A percentile compares a stretch with the other conserved stretches of the same genome.
Conservation (phyloP, 2,888 invertebrate genomes). For the Cryptus viduatorius region DNA sequence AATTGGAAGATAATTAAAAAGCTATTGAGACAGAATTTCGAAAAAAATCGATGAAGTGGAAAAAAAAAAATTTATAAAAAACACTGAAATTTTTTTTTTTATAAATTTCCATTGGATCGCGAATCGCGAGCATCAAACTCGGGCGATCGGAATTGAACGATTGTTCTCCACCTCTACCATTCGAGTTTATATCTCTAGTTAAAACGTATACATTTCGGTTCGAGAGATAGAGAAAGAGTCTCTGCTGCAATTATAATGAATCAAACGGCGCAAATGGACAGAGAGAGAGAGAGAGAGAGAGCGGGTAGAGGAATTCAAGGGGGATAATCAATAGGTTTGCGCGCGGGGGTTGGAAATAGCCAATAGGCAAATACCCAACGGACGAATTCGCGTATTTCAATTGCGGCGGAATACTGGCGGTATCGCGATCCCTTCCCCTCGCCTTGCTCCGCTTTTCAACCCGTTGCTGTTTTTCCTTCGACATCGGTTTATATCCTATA, state of each 20-base stretch:
- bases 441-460: conserved; percentile 2
- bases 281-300: conserved; percentile 35
- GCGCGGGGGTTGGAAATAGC: conserved; percentile 51
- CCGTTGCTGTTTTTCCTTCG: conserved; percentile 23
- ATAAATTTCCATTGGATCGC: not conserved
- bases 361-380: conserved; percentile 54
- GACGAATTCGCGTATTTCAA: conserved; percentile 69
- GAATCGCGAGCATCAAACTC: conserved; percentile 21
- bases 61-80: too few relatives aligned
- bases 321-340: conserved; percentile 69
- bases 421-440: not conserved
- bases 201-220: conserved; percentile 26
- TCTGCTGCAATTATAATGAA: conserved; percentile 67
- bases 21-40: too few relatives aligned
- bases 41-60: too few relatives aligned
- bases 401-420: conserved; percentile 47
- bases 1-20: too few relatives aligned
- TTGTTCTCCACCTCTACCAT: not conserved
- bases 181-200: not conserved
- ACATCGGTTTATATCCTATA: conserved; percentile 16
- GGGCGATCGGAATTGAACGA: conserved; percentile 30
- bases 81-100: too few relatives aligned
- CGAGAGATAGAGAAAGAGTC: not conserved
- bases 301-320: conserved; percentile 47
- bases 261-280: conserved; percentile 64